Evolutionary conservation across 2,113 vertebrate genomes (phyloP).

Genomic region (Malaclemys terrapin): DNA sequence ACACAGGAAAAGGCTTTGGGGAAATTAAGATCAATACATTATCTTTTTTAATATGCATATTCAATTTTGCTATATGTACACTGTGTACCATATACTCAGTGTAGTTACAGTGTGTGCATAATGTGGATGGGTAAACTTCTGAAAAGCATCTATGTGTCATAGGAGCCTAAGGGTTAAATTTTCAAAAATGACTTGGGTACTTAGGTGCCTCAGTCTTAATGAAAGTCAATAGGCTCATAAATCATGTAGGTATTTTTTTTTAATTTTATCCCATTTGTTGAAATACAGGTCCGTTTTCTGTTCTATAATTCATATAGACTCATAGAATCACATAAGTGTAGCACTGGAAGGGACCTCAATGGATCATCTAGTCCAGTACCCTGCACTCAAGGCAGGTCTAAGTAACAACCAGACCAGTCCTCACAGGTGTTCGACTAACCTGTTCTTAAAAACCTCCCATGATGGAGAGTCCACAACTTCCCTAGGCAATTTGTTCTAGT

Average conservation of each 20-base stretch:
- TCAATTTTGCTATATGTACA: neutral
- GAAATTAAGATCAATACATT: neutral
- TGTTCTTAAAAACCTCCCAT: neutral
- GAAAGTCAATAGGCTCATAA: neutral
- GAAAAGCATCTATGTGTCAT: neutral
- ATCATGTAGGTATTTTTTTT: neutral
- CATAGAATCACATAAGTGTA: neutral
- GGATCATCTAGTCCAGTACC: neutral
- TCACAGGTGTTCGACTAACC: neutral
- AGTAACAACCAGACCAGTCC: neutral
- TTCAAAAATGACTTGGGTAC: neutral
- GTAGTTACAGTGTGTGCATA: neutral
- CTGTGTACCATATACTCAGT: neutral
- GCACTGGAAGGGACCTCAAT: neutral
- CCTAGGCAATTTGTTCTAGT: neutral
- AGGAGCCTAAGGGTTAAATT: neutral
- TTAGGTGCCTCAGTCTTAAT: neutral
- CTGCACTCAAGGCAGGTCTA: neutral
- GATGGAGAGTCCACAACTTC: neutral
- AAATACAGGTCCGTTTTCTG: neutral
- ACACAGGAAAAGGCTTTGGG: neutral
- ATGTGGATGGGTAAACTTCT: neutral
- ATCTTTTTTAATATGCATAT: neutral
- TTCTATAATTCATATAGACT: neutral
- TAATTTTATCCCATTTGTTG: neutral